Percentiles rank a stretch among this genome's conserved stretches.
These are phyloP conservation scores for Mus spretus DNA, from an alignment of 2,797 vertebrate species.

Conservation along the genomic window DNA sequence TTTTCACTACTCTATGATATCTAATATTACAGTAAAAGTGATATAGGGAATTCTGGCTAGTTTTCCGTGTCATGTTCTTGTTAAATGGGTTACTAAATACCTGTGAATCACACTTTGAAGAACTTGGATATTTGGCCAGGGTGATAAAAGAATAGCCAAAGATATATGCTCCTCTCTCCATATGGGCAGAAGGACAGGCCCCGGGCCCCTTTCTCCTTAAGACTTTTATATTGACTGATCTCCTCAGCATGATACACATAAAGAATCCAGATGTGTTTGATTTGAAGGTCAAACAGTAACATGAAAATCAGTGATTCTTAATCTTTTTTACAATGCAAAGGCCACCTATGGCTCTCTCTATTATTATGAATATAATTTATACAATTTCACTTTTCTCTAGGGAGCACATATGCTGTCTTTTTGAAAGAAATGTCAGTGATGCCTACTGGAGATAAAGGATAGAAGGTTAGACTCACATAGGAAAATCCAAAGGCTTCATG, in stretches of 20 bases:
- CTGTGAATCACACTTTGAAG: neutral
- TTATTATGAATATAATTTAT: conserved; percentile 1
- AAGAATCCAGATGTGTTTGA: neutral
- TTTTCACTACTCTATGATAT: neutral
- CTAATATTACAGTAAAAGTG: neutral
- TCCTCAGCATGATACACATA: neutral
- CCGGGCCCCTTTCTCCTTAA: neutral
- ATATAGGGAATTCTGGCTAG: neutral
- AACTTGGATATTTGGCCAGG: neutral
- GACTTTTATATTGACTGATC: neutral
- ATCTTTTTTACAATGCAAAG: conserved; percentile 41
- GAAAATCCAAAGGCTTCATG: neutral
- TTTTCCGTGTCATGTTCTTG: neutral
- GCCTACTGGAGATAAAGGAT: neutral
- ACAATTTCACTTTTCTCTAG: conserved; percentile 27
- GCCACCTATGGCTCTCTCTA: neutral
- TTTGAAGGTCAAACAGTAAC: conserved; percentile 54
- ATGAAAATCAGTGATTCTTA: conserved; percentile 28
- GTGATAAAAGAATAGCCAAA: neutral
- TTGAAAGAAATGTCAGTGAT: conserved; percentile 15
- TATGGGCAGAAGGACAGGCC: neutral
- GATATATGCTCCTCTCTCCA: neutral
- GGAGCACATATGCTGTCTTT: neutral
- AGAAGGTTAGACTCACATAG: neutral
- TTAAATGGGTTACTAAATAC: neutral